Percentiles rank a stretch among this genome's conserved stretches.
Conservation (phyloP, 2,888 invertebrate species). For the Lasius fuliginosus region DNA sequence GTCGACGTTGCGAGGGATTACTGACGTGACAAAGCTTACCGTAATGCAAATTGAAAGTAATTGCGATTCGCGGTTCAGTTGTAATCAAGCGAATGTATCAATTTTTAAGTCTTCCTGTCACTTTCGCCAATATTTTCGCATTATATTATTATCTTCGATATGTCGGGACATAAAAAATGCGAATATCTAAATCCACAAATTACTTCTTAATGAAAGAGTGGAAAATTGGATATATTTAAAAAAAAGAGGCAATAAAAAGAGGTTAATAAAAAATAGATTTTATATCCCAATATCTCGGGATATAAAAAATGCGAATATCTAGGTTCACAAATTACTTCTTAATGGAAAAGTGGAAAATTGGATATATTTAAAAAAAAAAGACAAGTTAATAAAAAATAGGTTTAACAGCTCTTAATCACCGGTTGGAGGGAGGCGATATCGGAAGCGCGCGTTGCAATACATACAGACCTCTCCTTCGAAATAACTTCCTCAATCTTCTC, state of each 20-base stretch:
- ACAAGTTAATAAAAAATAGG: neutral
- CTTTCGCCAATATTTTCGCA: neutral
- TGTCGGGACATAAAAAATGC: neutral
- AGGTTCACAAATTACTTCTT: neutral
- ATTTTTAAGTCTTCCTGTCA: neutral
- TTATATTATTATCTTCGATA: neutral
- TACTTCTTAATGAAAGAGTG: neutral
- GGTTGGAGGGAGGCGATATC: neutral
- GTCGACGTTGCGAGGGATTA: neutral
- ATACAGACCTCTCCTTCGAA: slow-evolving; percentile 41
- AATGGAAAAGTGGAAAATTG: neutral
- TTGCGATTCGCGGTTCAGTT: neutral
- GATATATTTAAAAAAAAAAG: neutral
- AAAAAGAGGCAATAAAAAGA: too few species aligned
- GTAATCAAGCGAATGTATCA: neutral
- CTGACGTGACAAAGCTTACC: neutral
- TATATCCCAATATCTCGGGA: neutral
- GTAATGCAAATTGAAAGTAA: slow-evolving; percentile 5
- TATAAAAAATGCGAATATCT: neutral
- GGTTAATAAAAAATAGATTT: too few species aligned
- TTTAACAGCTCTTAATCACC: neutral
- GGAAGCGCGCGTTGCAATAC: slow-evolving; percentile 8
- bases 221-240: neutral
- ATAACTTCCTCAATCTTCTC: slow-evolving; percentile 58
- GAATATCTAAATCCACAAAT: neutral